Evolutionary conservation across 2,113 vertebrate species (phyloP), one percentile per base, ranked within the genome.

Genomic region (Takifugu flavidus): DNA sequence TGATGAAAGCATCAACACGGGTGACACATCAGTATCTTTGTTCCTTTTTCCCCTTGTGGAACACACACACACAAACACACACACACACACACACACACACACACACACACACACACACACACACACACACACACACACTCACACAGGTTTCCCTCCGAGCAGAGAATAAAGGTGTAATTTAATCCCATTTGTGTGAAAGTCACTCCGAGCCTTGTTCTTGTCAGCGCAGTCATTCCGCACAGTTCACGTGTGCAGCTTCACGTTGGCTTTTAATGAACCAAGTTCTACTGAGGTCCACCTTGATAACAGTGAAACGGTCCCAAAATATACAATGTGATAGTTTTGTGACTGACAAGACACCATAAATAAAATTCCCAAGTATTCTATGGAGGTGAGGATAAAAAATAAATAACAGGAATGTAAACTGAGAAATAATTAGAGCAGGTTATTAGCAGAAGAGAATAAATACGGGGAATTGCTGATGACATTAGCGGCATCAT

Each of bases 1-100:
- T 63, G 74, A 80, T 82, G 67, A 82, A 75, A 85, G 34, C 34
- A 39, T 39, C 34, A 75, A 76, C 45, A 73, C 20, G 13, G 66
- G 27, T 52, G 56, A 13, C 44, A 59, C 45, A 64, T 11, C 34
- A 39, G 34, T 39, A 39, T 39, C 34, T 39, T 39, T 39, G 34
- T 39, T 39, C 34, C 34, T 39, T 39, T 34, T 34, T 39, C 34
- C 8, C 8, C 34, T 39, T 51, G 31, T 25, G 64, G 47, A 53
- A 39, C 39, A 57, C 44, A 68, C 20, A 49, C 56, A 59, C 44
- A 25, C 20, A 43, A 29, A 29, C 50, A 52, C 63, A 52, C 39
- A 51, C 28, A 39, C 27, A 45, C 45, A 62, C 50, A 53, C 14
- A 25, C 46, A 50, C n/a, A 6, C 28, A 31, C 52, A 31, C 28